phyloP scores from a whole-genome alignment of 2,797 vertebrate genomes.

The Kryptolebias ocellatus region DNA sequence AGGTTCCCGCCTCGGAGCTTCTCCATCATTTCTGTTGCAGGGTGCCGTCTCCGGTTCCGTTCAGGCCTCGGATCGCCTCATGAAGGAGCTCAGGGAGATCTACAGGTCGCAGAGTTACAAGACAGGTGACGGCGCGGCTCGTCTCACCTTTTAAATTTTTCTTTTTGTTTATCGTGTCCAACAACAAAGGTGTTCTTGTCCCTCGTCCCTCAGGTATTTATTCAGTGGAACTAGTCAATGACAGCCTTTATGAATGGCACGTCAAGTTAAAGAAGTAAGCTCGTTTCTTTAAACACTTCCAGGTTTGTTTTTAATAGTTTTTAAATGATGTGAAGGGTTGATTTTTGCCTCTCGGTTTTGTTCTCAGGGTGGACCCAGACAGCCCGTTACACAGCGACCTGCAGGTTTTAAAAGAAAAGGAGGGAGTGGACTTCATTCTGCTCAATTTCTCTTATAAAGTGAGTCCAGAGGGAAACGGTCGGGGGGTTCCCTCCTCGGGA shows the following conservation, averaged over 20 bases:
- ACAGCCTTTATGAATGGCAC: conserved; percentile 98
- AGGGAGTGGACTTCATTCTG: conserved; percentile 97
- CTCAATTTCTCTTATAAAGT: conserved; percentile 99
- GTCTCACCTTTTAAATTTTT: conserved; percentile 15
- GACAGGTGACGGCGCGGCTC: conserved; percentile 81
- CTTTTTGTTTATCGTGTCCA: not conserved
- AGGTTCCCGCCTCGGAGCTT: no score
- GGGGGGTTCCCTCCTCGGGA: not conserved
- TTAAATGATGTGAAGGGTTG: not conserved
- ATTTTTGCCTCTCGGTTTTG: conserved; percentile 6
- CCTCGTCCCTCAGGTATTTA: conserved; percentile 88
- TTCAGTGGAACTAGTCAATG: conserved; percentile 95
- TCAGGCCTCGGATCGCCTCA: conserved; percentile 97
- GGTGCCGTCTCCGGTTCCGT: conserved; percentile 97
- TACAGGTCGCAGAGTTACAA: conserved; percentile 99
- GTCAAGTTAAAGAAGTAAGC: conserved; percentile 97
- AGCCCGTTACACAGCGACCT: conserved; percentile 97
- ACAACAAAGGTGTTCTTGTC: conserved; percentile 20
- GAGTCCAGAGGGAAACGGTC: conserved; percentile 52
- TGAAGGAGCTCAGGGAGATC: conserved; percentile 99
- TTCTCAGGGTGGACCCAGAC: conserved; percentile 92
- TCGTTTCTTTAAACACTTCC: not conserved
- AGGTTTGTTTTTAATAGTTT: not conserved
- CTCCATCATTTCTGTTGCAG: conserved; percentile 74
- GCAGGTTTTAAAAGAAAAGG: conserved; percentile 98